Evolutionary conservation across 2,797 vertebrate species (phyloP).

Genomic region (Gobionotothen gibberifrons): DNA sequence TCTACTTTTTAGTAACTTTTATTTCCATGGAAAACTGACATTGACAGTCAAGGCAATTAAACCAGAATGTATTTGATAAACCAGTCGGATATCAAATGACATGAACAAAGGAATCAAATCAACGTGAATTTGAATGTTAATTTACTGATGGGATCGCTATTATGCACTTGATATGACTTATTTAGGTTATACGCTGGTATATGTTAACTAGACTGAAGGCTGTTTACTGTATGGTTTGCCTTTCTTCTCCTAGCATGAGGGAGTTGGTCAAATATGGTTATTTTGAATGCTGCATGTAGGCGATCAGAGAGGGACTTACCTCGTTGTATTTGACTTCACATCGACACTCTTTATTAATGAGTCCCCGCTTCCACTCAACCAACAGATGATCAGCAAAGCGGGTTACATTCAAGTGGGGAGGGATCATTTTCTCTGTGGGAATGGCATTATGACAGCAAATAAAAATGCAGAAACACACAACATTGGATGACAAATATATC

Average conservation of each 20-base stretch:
- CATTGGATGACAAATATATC: background rate
- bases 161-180: no score
- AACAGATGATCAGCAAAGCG: constrained; percentile 18
- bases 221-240: background rate
- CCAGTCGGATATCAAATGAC: no score
- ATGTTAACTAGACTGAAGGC: background rate
- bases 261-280: background rate
- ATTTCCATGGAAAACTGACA: no score
- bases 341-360: accelerated
- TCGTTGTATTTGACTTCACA: constrained; percentile 72
- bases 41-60: no score
- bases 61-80: no score
- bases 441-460: constrained; percentile 2
- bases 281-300: background rate
- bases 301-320: constrained; percentile 45
- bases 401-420: constrained; percentile 3
- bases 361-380: background rate
- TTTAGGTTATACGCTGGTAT: background rate
- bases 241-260: background rate
- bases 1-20: background rate
- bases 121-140: no score
- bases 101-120: no score
- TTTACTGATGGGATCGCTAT: no score
- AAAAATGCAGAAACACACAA: background rate
- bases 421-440: constrained; percentile 60